A percentile compares a stretch with the other conserved stretches of the same genome.
Evolutionary conservation across 2,797 vertebrate genomes (phyloP).

Genomic region (Geotrypetes seraphini): DNA sequence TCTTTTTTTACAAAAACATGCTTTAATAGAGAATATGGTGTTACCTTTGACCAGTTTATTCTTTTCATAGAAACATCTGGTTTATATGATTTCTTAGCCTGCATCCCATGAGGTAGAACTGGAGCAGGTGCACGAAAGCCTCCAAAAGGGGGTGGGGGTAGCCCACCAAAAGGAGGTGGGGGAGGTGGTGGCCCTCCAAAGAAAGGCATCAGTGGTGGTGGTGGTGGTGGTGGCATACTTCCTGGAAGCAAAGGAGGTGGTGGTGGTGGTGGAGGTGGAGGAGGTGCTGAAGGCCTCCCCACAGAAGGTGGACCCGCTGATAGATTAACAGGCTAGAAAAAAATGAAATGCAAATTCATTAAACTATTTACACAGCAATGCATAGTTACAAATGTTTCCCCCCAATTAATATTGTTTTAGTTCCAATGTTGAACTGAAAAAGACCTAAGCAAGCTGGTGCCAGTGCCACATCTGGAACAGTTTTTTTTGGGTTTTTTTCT

Average conservation of each 20-base stretch:
- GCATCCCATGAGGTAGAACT: conserved; percentile 79
- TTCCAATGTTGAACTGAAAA: no score
- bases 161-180: conserved; percentile 36
- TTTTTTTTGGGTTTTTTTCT: no score
- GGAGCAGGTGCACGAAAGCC: conserved; percentile 28
- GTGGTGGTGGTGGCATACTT: conserved; percentile 53
- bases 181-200: conserved; percentile 58
- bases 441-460: no score
- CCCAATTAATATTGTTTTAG: conserved; percentile 2
- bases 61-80: conserved; percentile 84
- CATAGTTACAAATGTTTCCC: no score
- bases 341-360: no score
- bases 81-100: conserved; percentile 80
- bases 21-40: no score
- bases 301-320: conserved; percentile 40
- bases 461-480: no score
- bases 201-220: conserved; percentile 58
- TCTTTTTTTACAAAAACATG: no score
- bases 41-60: conserved; percentile 95
- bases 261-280: conserved; percentile 58
- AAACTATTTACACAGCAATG: no score
- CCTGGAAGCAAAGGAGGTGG: conserved; percentile 60
- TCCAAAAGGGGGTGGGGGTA: conserved; percentile 31
- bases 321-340: no score
- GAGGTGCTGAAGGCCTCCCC: conserved; percentile 45